Conservation (phyloP, 1,140 invertebrate species). For the Lycorma delicatula region DNA sequence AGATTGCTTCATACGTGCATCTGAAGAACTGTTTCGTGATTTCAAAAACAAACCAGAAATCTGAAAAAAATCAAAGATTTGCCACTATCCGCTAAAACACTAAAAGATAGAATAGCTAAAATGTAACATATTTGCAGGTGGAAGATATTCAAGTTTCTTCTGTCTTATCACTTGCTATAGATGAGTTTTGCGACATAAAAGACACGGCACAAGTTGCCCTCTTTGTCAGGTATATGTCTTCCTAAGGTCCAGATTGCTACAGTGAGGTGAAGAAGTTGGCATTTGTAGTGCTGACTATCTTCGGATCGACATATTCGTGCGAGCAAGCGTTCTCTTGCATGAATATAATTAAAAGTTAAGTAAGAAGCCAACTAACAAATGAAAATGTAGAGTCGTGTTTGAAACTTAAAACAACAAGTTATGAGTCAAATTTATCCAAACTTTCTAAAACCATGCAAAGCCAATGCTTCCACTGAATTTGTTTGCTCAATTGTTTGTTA, state of each 20-base stretch:
- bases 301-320: slow-evolving; percentile 29
- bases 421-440: slow-evolving; percentile 25
- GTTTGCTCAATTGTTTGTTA: neutral
- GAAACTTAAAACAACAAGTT: slow-evolving; percentile 26
- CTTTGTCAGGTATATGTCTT: slow-evolving; percentile 27
- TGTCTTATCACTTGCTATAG: slow-evolving; percentile 29
- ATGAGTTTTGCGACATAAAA: slow-evolving; percentile 31
- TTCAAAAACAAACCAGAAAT: slow-evolving; percentile 33
- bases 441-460: slow-evolving; percentile 27
- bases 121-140: slow-evolving; percentile 28
- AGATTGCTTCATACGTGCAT: slow-evolving; percentile 29
- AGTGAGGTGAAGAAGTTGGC: slow-evolving; percentile 29
- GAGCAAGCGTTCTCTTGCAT: slow-evolving; percentile 29
- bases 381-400: slow-evolving; percentile 26
- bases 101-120: slow-evolving; percentile 31
- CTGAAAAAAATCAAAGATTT: slow-evolving; percentile 30
- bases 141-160: slow-evolving; percentile 29
- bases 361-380: slow-evolving; percentile 30
- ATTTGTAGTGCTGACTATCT: slow-evolving; percentile 25
- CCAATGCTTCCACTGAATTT: slow-evolving; percentile 21
- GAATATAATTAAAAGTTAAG: slow-evolving; percentile 30
- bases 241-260: slow-evolving; percentile 26
- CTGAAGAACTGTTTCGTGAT: slow-evolving; percentile 33
- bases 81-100: slow-evolving; percentile 30
- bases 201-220: slow-evolving; percentile 31